Conservation (phyloP, 2,888 invertebrate genomes). For the Nasonia oneida region DNA sequence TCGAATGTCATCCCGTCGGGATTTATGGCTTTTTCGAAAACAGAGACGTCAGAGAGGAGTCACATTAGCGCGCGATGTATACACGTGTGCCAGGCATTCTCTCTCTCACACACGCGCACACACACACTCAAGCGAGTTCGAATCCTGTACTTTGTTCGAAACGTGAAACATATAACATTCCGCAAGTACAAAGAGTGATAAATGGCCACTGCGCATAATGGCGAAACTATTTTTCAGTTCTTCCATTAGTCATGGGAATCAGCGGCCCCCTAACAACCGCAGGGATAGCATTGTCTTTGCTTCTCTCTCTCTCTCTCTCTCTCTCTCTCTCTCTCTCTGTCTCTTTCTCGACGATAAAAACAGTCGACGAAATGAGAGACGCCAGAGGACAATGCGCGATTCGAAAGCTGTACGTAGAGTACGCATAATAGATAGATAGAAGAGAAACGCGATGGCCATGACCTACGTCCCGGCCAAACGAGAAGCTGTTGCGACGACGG, state of each 20-base stretch:
- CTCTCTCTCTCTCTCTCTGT: neutral
- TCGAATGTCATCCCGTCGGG: neutral
- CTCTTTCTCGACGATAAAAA: neutral
- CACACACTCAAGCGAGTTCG: neutral
- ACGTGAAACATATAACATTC: no score
- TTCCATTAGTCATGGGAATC: neutral
- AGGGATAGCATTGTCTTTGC: neutral
- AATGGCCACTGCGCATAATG: neutral
- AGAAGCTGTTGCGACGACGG: neutral
- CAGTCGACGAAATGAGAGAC: neutral
- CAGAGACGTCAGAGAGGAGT: neutral
- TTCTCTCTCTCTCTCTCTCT: no score
- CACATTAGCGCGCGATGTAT: neutral
- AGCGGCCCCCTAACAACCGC: neutral
- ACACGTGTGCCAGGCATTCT: neutral
- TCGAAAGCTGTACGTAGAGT: neutral
- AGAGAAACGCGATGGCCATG: slow-evolving; percentile 11
- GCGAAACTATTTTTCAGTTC: slow-evolving; percentile 6
- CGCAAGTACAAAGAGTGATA: no score
- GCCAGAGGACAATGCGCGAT: neutral
- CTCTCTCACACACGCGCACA: neutral
- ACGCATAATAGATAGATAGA: neutral
- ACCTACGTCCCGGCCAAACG: slow-evolving; percentile 4
- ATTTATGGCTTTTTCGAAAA: slow-evolving; percentile 16
- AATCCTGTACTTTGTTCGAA: slow-evolving; percentile 1